phyloP scores from a whole-genome alignment of 2,797 vertebrate species.

The Xiphophorus birchmanni region DNA sequence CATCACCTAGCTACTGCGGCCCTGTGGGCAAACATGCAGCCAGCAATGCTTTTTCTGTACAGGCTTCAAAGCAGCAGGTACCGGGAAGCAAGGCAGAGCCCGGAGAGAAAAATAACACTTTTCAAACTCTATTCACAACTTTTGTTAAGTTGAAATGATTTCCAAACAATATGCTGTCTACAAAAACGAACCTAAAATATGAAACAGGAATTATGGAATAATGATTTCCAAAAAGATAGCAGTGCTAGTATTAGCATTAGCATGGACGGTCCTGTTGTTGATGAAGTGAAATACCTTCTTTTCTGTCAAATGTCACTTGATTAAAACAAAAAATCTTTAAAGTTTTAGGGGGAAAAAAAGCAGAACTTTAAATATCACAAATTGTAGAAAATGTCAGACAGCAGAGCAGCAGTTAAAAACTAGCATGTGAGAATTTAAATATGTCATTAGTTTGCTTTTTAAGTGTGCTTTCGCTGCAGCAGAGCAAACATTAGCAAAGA shows the following conservation, averaged over 20 bases:
- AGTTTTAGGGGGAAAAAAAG: too few species aligned
- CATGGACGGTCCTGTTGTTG: not conserved
- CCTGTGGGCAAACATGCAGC: conserved; percentile 19
- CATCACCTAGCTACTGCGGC: conserved; percentile 24
- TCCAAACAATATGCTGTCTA: conserved; percentile 6
- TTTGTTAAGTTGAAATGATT: conserved; percentile 5
- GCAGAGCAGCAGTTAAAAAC: not conserved
- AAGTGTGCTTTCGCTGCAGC: not conserved
- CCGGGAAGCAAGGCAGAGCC: conserved; percentile 21
- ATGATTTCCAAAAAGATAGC: not conserved
- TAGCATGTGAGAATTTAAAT: not conserved
- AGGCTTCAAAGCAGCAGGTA: conserved; percentile 36
- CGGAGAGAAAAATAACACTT: conserved; percentile 26
- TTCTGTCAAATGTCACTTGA: not conserved
- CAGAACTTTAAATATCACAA: not conserved
- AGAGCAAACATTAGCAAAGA: not conserved
- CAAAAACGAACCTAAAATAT: not conserved
- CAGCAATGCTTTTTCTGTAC: conserved; percentile 19
- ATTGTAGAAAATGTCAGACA: not conserved
- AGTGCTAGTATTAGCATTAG: not conserved
- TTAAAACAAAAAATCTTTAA: not conserved
- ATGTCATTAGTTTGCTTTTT: not conserved
- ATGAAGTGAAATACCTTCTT: not conserved
- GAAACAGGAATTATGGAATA: not conserved
- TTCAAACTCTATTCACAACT: conserved; percentile 15